These are phyloP conservation scores for Peromyscus polionotus DNA, from an alignment of 2,113 vertebrate species.

Conservation along the genomic window DNA sequence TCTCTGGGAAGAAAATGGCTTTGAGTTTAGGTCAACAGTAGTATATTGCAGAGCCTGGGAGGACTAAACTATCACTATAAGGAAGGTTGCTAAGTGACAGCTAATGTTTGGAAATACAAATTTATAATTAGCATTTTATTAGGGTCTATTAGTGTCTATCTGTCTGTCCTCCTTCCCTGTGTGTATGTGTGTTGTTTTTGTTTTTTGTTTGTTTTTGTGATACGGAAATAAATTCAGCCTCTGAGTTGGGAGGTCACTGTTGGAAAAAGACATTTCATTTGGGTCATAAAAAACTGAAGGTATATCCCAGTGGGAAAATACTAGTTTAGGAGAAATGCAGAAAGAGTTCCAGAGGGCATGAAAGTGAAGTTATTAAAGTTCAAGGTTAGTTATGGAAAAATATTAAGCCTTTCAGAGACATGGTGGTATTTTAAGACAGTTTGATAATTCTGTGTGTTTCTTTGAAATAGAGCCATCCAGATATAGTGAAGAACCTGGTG, in stretches of 20 bases:
- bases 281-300: neutral
- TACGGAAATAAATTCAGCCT: neutral
- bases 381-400: conserved; percentile 6
- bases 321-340: neutral
- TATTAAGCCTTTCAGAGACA: neutral
- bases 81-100: neutral
- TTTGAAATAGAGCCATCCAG: conserved; percentile 72
- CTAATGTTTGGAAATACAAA: neutral
- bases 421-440: neutral
- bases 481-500: conserved; percentile 65
- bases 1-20: neutral
- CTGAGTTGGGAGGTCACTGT: neutral
- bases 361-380: neutral
- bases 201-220: neutral
- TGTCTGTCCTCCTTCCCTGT: neutral
- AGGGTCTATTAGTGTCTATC: neutral
- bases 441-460: conserved; percentile 59
- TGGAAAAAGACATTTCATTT: neutral
- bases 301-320: neutral
- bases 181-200: neutral
- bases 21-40: conserved; percentile 9
- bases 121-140: neutral
- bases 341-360: neutral
- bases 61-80: neutral
- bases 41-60: neutral